Conservation (phyloP, 1,140 invertebrate species). For the Acromyrmex heyeri region DNA sequence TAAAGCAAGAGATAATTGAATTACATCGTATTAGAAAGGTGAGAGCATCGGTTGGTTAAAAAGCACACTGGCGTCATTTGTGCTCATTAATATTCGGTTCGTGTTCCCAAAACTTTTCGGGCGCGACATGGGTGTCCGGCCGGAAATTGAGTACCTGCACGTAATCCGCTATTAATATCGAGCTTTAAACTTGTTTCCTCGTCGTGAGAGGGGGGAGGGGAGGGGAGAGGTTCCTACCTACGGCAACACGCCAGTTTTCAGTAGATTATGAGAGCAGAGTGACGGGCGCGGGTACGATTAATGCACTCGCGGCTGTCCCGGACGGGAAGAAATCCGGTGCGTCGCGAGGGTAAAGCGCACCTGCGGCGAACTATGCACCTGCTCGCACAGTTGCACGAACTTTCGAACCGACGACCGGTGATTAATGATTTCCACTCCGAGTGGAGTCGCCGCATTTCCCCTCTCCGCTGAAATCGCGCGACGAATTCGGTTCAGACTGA, state of each 20-base stretch:
- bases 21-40: not conserved
- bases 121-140: slow-evolving; percentile 41
- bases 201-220: slow-evolving; percentile 13
- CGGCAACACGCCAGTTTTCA: slow-evolving; percentile 55
- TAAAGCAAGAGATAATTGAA: slow-evolving; percentile 29
- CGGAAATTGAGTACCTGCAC: slow-evolving; percentile 72
- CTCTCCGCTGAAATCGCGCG: slow-evolving; percentile 15
- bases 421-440: slow-evolving; percentile 57
- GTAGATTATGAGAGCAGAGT: slow-evolving; percentile 67
- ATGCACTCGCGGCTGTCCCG: slow-evolving; percentile 62
- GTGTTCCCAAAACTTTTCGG: slow-evolving; percentile 68
- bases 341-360: slow-evolving; percentile 48
- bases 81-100: slow-evolving; percentile 71
- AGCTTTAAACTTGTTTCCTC: slow-evolving; percentile 76
- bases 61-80: slow-evolving; percentile 28
- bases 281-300: slow-evolving; percentile 67
- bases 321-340: slow-evolving; percentile 68
- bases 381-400: slow-evolving; percentile 57
- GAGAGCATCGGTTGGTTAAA: slow-evolving; percentile 50
- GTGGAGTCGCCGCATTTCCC: slow-evolving; percentile 1
- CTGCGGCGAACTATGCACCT: slow-evolving; percentile 62
- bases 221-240: slow-evolving; percentile 31
- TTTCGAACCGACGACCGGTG: slow-evolving; percentile 55
- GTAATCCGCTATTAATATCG: slow-evolving; percentile 77
- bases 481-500: slow-evolving; percentile 34